Percentiles rank a stretch among this genome's conserved stretches.
Conservation (phyloP, 2,797 vertebrate species). For the Phaenicophaeus curvirostris region DNA sequence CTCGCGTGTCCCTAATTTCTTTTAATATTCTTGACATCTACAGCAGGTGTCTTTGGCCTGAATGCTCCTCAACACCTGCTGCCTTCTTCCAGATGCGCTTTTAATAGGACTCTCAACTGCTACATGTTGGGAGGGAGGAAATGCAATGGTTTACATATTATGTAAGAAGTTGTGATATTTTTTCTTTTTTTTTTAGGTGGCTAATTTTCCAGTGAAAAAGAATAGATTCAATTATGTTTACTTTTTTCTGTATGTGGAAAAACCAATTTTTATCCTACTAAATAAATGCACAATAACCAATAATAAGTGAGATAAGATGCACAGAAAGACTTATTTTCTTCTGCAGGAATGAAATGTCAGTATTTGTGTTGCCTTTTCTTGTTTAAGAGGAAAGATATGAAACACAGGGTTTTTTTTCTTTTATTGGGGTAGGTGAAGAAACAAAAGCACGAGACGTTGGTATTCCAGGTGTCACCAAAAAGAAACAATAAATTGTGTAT, state of each 20-base stretch:
- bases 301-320: neutral
- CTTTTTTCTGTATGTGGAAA: neutral
- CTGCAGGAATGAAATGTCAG: neutral
- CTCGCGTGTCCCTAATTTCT: neutral
- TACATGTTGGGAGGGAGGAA: rapidly evolving
- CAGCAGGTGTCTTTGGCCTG: conserved; percentile 15
- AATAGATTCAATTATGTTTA: neutral
- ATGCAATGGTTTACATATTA: neutral
- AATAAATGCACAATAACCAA: neutral
- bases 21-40: conserved; percentile 34
- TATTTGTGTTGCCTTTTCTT: neutral
- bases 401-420: neutral
- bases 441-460: neutral
- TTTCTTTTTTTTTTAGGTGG: neutral
- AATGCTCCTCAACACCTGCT: conserved; percentile 5
- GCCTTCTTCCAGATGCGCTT: neutral
- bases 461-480: neutral
- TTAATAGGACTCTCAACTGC: neutral
- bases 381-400: neutral
- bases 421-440: neutral
- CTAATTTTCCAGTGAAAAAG: neutral
- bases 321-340: neutral
- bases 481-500: neutral
- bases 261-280: neutral
- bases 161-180: neutral